Conservation (phyloP, 2,888 invertebrate species). For the Oscheius myriophilus region DNA sequence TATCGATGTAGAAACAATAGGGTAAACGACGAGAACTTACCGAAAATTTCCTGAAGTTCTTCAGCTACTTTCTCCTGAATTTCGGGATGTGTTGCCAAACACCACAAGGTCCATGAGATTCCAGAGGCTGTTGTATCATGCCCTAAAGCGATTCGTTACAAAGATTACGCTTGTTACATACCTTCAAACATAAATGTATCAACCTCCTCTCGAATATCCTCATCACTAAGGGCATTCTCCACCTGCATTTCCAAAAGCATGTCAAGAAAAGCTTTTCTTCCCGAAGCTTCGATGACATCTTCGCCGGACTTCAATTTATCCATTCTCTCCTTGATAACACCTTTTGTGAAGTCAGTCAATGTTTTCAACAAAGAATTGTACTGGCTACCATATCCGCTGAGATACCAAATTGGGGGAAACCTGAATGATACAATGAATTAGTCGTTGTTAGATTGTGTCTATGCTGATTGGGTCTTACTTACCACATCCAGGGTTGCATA, state of each 20-base stretch:
- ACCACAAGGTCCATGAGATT: slow-evolving; percentile 71
- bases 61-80: slow-evolving; percentile 66
- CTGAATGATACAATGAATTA: background rate
- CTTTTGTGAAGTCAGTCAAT: slow-evolving; percentile 23
- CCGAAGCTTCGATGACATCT: slow-evolving; percentile 7
- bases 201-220: slow-evolving; percentile 71
- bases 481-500: slow-evolving; percentile 70
- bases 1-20: too few relatives aligned
- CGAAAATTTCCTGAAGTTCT: slow-evolving; percentile 37
- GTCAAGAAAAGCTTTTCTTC: slow-evolving; percentile 72
- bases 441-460: background rate
- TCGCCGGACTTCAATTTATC: background rate
- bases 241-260: slow-evolving; percentile 72
- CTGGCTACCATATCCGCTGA: slow-evolving; percentile 4
- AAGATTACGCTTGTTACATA: background rate
- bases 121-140: slow-evolving; percentile 73
- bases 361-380: slow-evolving; percentile 18
- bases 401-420: slow-evolving; percentile 29
- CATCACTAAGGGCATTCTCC: slow-evolving; percentile 70
- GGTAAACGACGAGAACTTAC: background rate
- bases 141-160: slow-evolving; percentile 41
- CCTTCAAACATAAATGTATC: slow-evolving; percentile 75
- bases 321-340: slow-evolving; percentile 17
- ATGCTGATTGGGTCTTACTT: background rate
- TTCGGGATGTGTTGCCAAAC: slow-evolving; percentile 71